Conservation (phyloP, 2,888 invertebrate genomes). For the Apomyelois bistriatella region DNA sequence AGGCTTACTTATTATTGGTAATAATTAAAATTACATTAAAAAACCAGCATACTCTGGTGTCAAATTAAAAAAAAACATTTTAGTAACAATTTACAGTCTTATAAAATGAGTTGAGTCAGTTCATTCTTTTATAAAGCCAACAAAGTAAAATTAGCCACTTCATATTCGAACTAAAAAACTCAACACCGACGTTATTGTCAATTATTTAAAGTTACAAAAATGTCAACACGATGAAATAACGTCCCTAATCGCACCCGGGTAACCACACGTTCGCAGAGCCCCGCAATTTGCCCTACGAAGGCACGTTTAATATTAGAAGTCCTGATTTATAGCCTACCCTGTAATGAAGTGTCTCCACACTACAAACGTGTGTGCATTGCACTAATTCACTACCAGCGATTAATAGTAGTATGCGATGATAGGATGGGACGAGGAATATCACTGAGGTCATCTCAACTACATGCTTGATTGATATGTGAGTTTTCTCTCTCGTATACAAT, state of each 20-base stretch:
- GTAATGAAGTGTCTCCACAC: conserved; percentile 78
- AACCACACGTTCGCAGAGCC: conserved; percentile 48
- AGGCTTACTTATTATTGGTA: too few species aligned
- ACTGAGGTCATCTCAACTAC: too few species aligned
- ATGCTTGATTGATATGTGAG: background rate
- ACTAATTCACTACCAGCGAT: conserved; percentile 73
- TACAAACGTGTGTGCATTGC: conserved; percentile 71
- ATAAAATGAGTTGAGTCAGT: too few species aligned
- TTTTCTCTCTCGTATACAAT: background rate
- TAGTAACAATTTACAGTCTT: too few species aligned
- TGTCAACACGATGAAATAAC: conserved; percentile 8
- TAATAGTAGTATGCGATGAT: conserved; percentile 51
- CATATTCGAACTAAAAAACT: too few species aligned
- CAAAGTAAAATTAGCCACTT: too few species aligned
- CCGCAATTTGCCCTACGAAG: conserved; percentile 74
- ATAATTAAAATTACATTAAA: too few species aligned
- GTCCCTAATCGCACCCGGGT: conserved; percentile 21
- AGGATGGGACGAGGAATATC: conserved; percentile 13
- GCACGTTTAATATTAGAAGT: conserved; percentile 81
- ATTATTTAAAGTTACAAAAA: conserved; percentile 2
- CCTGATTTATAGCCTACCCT: conserved; percentile 76
- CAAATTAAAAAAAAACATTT: too few species aligned
- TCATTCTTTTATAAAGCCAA: too few species aligned
- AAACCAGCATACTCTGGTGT: too few species aligned
- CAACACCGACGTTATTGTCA: too few species aligned